These are phyloP conservation scores for Anas georgica DNA, from an alignment of 2,797 vertebrate species.

Conservation along the genomic window DNA sequence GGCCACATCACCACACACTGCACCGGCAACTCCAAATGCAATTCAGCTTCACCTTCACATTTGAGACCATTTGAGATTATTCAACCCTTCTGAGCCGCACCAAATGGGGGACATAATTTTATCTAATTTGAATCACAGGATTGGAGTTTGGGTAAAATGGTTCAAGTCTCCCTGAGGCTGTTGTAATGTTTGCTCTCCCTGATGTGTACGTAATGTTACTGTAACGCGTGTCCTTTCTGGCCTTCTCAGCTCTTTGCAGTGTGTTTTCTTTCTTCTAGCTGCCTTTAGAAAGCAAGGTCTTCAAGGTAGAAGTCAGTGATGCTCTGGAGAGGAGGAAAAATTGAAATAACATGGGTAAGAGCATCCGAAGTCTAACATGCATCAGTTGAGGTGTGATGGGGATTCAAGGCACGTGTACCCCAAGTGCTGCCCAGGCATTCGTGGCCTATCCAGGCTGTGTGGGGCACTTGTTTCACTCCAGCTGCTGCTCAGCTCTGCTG, in stretches of 20 bases:
- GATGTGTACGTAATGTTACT: rapidly evolving
- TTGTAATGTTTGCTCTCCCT: not conserved
- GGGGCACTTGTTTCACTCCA: rapidly evolving
- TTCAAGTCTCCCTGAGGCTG: not conserved
- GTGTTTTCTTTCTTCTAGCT: not conserved
- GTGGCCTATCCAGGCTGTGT: rapidly evolving
- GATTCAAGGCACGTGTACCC: not conserved
- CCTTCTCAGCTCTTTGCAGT: not conserved
- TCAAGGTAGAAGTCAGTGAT: not conserved
- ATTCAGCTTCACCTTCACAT: rapidly evolving
- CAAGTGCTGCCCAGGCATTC: rapidly evolving
- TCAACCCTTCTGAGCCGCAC: not conserved
- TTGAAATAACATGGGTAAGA: not conserved
- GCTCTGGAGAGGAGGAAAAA: not conserved
- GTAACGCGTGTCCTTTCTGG: not conserved
- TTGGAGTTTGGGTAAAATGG: not conserved
- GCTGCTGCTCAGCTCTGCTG: rapidly evolving
- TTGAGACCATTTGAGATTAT: not conserved
- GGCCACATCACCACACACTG: rapidly evolving
- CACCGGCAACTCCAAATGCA: not conserved
- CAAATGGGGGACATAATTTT: not conserved
- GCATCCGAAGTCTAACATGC: not conserved
- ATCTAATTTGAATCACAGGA: not conserved
- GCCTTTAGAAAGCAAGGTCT: not conserved
- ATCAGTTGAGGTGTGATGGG: not conserved